Evolutionary conservation across 2,113 vertebrate genomes (phyloP), one percentile per base, ranked within the genome.

Genomic region (Rafetus swinhoei): DNA sequence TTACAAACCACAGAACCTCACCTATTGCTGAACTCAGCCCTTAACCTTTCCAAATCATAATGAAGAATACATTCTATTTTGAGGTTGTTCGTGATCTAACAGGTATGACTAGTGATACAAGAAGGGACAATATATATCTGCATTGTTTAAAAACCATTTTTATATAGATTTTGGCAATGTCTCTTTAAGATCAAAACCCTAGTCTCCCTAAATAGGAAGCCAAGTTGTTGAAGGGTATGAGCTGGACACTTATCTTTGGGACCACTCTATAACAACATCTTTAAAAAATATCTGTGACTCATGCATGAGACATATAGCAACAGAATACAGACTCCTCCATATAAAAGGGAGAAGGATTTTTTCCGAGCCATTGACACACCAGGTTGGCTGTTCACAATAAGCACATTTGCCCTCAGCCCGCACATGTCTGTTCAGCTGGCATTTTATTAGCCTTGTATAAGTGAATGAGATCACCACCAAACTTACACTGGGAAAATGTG

Each of bases 11-110:
- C 9, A 24, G 22, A 57, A 24, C 22, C 56, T 57, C 56, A 57
- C 21, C 3, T 57, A 57, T 22, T 57, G 21, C 56, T 57, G 59
- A 60, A 27, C 59, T 60, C 25, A 24, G 24, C 25, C 24, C 24
- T 24, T 27, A 60, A 27, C 24, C 24, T 60, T 60, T 60, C 65
- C 32, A n/a, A 19, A 18, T 69, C 32, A 29, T 92, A 95, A 95
- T 90, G 82, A 96, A 93, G 9, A 95, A 88, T 74, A 94, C 96
- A 92, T 79, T 87, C 90, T 84, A 74, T 84, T 97, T 92, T 45
- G 0, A 96, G 94, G 94, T 93, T 79, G 79, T 60, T 95, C 93
- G 93, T 96, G 87, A 94, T 93, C 92, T 88, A 60, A 94, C 92
- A 79, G 90, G 86, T 94, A 95, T 93, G 87, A 82, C 83, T 45